A percentile compares a stretch with the other conserved stretches of the same genome.
Conservation (phyloP, 2,888 invertebrate genomes). For the Drosophila buzzatii region DNA sequence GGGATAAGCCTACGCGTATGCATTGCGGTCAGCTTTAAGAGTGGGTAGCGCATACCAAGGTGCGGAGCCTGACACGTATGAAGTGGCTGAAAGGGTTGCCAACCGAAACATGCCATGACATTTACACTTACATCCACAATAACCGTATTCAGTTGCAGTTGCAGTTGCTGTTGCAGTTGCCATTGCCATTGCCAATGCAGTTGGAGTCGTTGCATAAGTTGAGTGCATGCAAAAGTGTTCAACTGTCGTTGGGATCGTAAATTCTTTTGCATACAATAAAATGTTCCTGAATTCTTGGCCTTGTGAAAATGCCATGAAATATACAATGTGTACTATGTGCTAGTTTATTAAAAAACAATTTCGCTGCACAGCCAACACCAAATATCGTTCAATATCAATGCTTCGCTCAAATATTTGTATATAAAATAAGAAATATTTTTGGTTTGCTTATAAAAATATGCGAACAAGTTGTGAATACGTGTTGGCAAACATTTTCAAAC, state of each 20-base stretch:
- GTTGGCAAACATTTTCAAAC: background rate
- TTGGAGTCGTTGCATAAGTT: constrained; percentile 34
- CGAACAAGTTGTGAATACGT: background rate
- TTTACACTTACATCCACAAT: constrained; percentile 24
- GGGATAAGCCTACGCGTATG: constrained; percentile 45
- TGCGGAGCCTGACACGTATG: constrained; percentile 31
- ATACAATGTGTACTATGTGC: background rate
- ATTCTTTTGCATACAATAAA: constrained; percentile 35
- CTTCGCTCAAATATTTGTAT: background rate
- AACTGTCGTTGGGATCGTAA: constrained; percentile 42
- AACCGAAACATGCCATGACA: constrained; percentile 41
- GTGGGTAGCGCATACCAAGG: constrained; percentile 33
- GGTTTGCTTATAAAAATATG: background rate
- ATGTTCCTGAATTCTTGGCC: constrained; percentile 9
- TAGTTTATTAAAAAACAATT: background rate
- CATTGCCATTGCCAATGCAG: constrained; percentile 11
- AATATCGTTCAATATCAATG: background rate
- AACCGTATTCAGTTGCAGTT: constrained; percentile 14
- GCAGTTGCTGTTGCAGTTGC: background rate
- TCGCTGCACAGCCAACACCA: background rate
- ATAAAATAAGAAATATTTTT: background rate
- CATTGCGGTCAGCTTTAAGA: constrained; percentile 56
- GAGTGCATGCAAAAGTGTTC: constrained; percentile 59
- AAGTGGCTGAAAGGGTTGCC: constrained; percentile 53
- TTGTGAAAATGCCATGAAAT: constrained; percentile 1